Base-by-base conservation (phyloP, 2,113 vertebrate genomes). In the Epinephelus lanceolatus region DNA sequence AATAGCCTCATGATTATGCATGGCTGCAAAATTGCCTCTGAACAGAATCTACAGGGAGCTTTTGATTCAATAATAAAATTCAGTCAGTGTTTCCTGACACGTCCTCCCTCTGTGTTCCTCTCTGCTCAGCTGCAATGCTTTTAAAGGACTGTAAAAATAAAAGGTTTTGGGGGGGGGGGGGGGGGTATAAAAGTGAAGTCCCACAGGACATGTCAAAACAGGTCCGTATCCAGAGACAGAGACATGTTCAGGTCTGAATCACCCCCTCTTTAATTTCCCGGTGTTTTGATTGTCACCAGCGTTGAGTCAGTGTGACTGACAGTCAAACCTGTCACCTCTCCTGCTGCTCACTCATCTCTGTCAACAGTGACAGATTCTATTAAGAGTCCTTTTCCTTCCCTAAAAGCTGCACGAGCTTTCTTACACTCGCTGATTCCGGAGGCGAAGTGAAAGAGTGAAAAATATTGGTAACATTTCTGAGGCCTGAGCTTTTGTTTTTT, bases 1-100 rank as follows among this genome's bases (percentile, higher is more conserved):
- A 90, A 88, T 72, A 60, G 12, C 85, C 77, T 87, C 82, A 71
- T 90, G 81, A 67, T 80, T 84, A 86, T 89, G 52, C 72, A 88
- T 74, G 76, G 47, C 13, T 71, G 78, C 57, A 51, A 67, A 88
- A 53, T 8, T 76, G 80, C 83, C 59, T 83, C 53, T 82, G 85
- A 81, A 25, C 72, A 42, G 13, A 37, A 71, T 63, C 73, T 10
- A 66, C 33, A 1, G 80, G 70, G 49, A 80, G 82, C 70, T 52
- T 85, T 60, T 81, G 56, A 87, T 71, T 83, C 65, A 25, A 78
- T 68, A 21, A 66, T 69, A 62, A 61, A 68, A 74, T 60, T n/a
- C 47, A 78, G 65, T 14, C 42, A 6, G 45, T 67, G 65, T 71
- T 77, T 78, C 23, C 67, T 1, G 9, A 62, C 66, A 66, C 72